A percentile compares a stretch with the other conserved stretches of the same genome.
Conservation (phyloP, 2,113 vertebrate genomes). For the Cyphomyrus plagiostoma region DNA sequence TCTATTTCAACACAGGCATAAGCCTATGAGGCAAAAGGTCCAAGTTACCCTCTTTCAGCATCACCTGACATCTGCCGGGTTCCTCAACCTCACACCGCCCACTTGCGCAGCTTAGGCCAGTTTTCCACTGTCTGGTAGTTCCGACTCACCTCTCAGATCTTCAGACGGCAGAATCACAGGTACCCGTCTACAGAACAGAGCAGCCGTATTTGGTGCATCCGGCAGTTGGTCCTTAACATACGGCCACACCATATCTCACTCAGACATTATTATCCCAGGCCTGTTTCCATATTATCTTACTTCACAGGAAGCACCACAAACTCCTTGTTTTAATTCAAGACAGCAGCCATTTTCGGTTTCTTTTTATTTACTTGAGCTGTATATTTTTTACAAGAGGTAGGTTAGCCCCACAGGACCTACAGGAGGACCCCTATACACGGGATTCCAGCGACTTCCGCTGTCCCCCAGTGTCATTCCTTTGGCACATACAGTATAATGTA, state of each 20-base stretch:
- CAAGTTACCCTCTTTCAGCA: not conserved
- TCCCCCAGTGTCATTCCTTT: not conserved
- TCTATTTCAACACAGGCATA: not conserved
- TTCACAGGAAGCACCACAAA: not conserved
- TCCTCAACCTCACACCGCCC: not conserved
- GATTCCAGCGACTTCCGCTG: not conserved
- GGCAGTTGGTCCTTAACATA: too few relatives aligned
- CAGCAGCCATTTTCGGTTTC: too few relatives aligned
- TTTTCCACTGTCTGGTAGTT: not conserved
- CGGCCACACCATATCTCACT: not conserved
- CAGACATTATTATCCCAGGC: not conserved
- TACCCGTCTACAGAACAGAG: not conserved
- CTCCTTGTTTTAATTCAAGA: too few relatives aligned
- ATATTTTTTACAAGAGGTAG: not conserved
- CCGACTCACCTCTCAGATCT: not conserved
- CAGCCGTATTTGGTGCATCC: not conserved
- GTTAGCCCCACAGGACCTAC: not conserved
- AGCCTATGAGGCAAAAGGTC: not conserved
- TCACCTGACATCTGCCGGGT: not conserved
- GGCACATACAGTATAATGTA: not conserved
- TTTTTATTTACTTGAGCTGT: too few relatives aligned
- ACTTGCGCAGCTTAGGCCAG: not conserved
- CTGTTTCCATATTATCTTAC: not conserved
- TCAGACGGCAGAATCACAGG: not conserved
- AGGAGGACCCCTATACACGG: not conserved